These are phyloP conservation scores for Hypena proboscidalis DNA, from an alignment of 2,888 invertebrate species.

Conservation along the genomic window DNA sequence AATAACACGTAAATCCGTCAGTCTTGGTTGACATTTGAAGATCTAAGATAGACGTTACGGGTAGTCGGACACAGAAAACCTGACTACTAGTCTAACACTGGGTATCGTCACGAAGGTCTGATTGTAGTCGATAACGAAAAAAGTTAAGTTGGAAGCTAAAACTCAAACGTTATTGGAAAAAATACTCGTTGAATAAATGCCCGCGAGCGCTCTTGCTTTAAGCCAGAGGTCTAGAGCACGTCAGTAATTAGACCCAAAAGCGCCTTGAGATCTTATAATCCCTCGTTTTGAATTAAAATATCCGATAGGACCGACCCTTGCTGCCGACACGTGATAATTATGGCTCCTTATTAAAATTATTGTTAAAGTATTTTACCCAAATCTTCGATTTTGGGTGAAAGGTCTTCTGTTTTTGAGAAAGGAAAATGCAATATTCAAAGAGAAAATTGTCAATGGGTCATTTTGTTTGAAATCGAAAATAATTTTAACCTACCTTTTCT, in stretches of 20 bases:
- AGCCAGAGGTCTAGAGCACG: constrained; percentile 25
- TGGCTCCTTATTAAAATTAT: constrained; percentile 27
- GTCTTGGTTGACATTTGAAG: no score
- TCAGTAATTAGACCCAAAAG: constrained; percentile 52
- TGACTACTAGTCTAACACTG: no score
- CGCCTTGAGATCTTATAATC: constrained; percentile 53
- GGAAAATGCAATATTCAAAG: no score
- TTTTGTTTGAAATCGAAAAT: not conserved
- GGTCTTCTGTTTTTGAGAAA: constrained; percentile 3
- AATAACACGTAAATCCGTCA: no score
- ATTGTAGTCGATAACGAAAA: no score
- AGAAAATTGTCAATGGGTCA: not conserved
- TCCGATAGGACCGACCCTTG: constrained; percentile 23
- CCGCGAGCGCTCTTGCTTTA: constrained; percentile 30
- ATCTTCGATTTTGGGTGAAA: constrained; percentile 9
- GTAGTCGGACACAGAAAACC: no score
- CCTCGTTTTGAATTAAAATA: constrained; percentile 55
- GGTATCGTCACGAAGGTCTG: no score
- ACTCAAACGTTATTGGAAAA: no score
- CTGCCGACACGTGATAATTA: constrained; percentile 40
- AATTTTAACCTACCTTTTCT: no score
- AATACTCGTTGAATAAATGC: no score
- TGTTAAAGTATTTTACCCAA: constrained; percentile 9
- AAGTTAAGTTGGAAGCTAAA: no score
- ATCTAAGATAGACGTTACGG: no score